Evolutionary conservation across 2,113 vertebrate genomes (phyloP).

Genomic region (Turdus rufiventris): DNA sequence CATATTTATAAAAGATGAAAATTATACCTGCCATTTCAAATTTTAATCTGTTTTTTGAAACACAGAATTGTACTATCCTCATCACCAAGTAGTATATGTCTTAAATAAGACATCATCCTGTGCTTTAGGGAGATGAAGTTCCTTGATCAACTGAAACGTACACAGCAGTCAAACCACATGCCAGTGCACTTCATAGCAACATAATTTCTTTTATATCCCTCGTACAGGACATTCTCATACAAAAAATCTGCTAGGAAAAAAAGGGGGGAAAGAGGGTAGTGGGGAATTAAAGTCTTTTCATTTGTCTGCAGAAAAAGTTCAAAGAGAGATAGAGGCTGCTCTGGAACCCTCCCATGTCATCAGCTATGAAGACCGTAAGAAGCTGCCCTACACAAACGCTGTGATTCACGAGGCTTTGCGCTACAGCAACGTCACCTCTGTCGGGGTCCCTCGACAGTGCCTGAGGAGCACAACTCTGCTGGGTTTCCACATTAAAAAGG

Average conservation of each 20-base stretch:
- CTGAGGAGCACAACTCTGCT: constrained; percentile 20
- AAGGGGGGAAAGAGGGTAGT: rapidly evolving
- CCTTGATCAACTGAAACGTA: background rate
- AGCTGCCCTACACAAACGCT: constrained; percentile 49
- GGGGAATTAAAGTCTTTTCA: background rate
- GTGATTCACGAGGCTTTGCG: constrained; percentile 59
- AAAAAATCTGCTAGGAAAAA: background rate
- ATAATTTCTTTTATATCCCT: background rate
- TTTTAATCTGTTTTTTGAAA: background rate
- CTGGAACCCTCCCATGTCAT: constrained; percentile 18
- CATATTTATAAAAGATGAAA: background rate
- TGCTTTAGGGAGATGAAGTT: background rate
- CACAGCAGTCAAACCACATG: background rate
- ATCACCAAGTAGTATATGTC: background rate
- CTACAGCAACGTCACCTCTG: constrained; percentile 25
- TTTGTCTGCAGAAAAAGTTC: constrained; percentile 47
- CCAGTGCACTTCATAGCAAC: background rate
- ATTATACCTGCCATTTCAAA: background rate
- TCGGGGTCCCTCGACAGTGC: constrained; percentile 32
- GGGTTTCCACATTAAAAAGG: constrained; percentile 49
- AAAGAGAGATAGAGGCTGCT: constrained; percentile 48
- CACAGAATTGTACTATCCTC: background rate
- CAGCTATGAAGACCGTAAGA: constrained; percentile 47
- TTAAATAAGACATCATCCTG: background rate
- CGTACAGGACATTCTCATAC: rapidly evolving